Evolutionary conservation across 2,113 vertebrate genomes (phyloP).

Genomic region (Aplodontia rufa): DNA sequence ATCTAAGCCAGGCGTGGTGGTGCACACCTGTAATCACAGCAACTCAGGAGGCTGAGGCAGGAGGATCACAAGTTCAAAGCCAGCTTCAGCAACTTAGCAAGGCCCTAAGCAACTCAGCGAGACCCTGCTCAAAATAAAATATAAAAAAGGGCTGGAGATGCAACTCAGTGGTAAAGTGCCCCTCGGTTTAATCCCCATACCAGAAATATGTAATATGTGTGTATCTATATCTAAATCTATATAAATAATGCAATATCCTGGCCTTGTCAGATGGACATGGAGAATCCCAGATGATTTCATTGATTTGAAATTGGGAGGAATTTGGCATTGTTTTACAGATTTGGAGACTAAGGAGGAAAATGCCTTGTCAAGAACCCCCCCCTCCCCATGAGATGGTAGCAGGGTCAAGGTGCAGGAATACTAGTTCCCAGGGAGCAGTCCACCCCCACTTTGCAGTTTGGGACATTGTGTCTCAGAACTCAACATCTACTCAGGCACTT

Average conservation of each 20-base stretch:
- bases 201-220: too few relatives aligned
- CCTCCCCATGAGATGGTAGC: neutral
- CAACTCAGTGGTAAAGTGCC: too few relatives aligned
- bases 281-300: neutral
- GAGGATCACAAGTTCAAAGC: too few relatives aligned
- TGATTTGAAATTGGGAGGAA: neutral
- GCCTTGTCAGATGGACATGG: neutral
- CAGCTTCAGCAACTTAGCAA: too few relatives aligned
- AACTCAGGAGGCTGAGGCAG: too few relatives aligned
- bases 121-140: too few relatives aligned
- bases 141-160: too few relatives aligned
- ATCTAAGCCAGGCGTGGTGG: too few relatives aligned
- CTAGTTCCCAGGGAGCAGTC: rapidly evolving
- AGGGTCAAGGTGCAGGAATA: neutral
- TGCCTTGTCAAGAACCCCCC: neutral
- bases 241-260: neutral
- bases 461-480: neutral
- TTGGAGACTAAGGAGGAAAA: neutral
- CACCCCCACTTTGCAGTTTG: neutral
- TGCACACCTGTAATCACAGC: too few relatives aligned
- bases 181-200: too few relatives aligned
- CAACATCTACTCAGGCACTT: neutral
- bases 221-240: too few relatives aligned
- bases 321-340: neutral
- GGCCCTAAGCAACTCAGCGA: too few relatives aligned